phyloP scores from a whole-genome alignment of 2,888 invertebrate genomes.

The Meteorus colon region DNA sequence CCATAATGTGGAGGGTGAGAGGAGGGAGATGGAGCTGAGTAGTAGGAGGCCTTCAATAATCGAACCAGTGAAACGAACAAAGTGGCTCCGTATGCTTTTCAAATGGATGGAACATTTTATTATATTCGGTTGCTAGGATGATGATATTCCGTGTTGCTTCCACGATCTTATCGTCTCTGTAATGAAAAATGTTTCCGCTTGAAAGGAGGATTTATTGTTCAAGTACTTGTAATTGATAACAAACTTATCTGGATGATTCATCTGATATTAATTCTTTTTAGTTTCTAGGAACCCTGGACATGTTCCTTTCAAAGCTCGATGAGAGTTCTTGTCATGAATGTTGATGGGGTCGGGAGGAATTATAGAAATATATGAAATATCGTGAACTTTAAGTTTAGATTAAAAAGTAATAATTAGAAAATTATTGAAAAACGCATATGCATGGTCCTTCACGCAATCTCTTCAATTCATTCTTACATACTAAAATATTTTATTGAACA shows the following conservation, averaged over 20 bases:
- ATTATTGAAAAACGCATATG: no score
- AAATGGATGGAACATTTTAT: not conserved
- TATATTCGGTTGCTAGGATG: not conserved
- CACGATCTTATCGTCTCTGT: not conserved
- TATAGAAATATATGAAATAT: no score
- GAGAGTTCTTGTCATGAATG: no score
- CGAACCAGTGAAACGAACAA: slow-evolving; percentile 47
- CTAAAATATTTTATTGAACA: no score
- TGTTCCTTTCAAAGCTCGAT: no score
- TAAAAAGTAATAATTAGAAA: no score
- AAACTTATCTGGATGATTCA: not conserved
- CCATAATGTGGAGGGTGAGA: slow-evolving; percentile 50
- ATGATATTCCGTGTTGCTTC: not conserved
- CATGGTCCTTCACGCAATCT: no score
- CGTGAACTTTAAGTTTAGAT: no score
- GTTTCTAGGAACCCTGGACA: no score
- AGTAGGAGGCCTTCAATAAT: slow-evolving; percentile 51
- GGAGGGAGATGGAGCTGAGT: not conserved
- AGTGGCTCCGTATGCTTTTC: not conserved
- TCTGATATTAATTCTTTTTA: not conserved
- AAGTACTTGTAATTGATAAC: not conserved
- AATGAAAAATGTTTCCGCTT: not conserved
- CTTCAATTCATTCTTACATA: no score
- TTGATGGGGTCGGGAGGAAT: no score
- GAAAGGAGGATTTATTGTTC: not conserved